Evolutionary conservation across 2,797 vertebrate genomes (phyloP), one percentile per base, ranked within the genome.

Genomic region (Macrochelys suwanniensis): DNA sequence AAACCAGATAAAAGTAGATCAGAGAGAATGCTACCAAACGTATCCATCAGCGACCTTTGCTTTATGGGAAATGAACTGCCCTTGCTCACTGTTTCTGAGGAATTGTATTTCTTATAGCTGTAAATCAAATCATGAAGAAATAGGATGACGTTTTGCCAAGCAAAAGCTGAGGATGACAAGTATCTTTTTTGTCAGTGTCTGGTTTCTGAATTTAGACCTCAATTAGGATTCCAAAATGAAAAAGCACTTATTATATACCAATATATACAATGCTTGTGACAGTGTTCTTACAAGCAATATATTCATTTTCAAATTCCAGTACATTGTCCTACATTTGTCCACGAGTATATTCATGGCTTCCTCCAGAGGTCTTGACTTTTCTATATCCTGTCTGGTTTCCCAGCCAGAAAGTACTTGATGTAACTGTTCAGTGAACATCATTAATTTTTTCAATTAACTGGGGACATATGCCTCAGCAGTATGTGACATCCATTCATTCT

Each of bases 191-290:
- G 95, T 96, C 87, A 95, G 93, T 83, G 42, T 88, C 31, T 84
- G 89, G 85, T 97, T 98, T 98, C 93, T 97, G 94, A 98, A 97
- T 98, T 97, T 97, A 98, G 97, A 98, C 92, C 92, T 98, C 95
- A 98, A 95, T 98, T 98, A 98, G 95, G 95, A 97, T 94, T 98
- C 92, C 80, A 94, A 97, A 98, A 97, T 97, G 90, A 98, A 97
- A 98, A 97, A 89, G 54, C 16, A 86, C 4, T 5, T 78, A 93
- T 87, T 74, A 84, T 56, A 92, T 68, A 59, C 56, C 53, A 59
- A 80, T 87, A 88, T 31, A 87, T n/a, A 87, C 37, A 47, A n/a
- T 80, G 68, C 82, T 54, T 89, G 26, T 87, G 86, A 96, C 68
- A 94, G 59, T 76, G 33, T 90, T 93, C 78, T 88, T 94, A 74